Evolutionary conservation across 2,888 invertebrate genomes (phyloP), one percentile per base, ranked within the genome.

Genomic region (Fragum whitleyi): DNA sequence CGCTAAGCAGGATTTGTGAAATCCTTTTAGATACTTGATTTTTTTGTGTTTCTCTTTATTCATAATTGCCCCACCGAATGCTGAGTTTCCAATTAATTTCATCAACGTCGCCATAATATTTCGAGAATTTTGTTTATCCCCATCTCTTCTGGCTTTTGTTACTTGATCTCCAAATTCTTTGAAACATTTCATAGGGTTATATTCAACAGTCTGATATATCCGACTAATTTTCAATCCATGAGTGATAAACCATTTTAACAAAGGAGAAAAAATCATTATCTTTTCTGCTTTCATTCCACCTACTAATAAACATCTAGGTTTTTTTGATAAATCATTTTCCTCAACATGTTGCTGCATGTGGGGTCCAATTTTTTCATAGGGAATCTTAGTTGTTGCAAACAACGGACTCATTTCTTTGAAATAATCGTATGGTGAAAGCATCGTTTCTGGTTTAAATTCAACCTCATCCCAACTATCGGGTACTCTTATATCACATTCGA

Each of bases 171-270:
- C 74, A 23, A 86, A 84, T 0, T 79, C 47, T 47, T 62, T 42
- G 62, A 88, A 88, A 26, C 82, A 85, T 0, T 14, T 11, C 2
- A 42, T 16, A 3, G 77, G 57, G 7, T 11, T 16, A 61, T 59
- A 87, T 59, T 87, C 85, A 0, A 83, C 67, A 1, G 77, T 74
- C 57, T 82, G 81, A 51, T 86, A 71, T 0, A 86, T 71, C 36
- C 77, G 79, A 0, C 73, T 77, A 0, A 86, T 74, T 2, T 21
- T 47, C 16, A 86, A 28, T 0, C 87, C 85, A 55, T 88, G 87
- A 0, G 77, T 57, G 1, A 86, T 21, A 51, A 86, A 87, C 85
- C 85, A 85, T 32, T 71, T 23, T 2, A 86, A 53, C 0, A 87
- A 59, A 9, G 86, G 84, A 0, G 81, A 78, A 9, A 74, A 68